phyloP scores from a whole-genome alignment of 1,140 invertebrate genomes.

The Tetranychus cinnabarinus region DNA sequence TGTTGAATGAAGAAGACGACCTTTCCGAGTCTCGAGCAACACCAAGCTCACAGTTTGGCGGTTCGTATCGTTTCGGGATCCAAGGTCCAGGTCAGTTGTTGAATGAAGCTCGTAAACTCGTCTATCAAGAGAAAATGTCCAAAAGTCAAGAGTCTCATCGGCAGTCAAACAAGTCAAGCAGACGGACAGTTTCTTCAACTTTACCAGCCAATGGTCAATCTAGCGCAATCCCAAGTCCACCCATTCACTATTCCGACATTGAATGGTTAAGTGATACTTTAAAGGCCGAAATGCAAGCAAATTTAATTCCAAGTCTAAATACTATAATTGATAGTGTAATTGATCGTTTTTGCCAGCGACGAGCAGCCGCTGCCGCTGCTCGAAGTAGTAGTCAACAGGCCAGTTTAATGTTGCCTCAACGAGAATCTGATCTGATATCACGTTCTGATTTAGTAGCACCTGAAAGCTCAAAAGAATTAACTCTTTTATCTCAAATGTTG shows the following conservation, averaged over 20 bases:
- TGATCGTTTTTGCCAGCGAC: conserved; percentile 51
- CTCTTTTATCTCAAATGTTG: conserved; percentile 35
- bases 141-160: not conserved
- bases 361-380: not conserved
- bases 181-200: not conserved
- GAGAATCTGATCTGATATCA: too few relatives aligned
- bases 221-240: conserved; percentile 10
- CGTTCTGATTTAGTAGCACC: conserved; percentile 1
- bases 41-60: not conserved
- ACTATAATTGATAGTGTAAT: conserved; percentile 52
- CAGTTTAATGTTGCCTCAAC: not conserved
- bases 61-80: not conserved
- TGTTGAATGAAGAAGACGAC: not conserved
- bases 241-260: conserved; percentile 31
- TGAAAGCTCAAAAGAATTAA: conserved; percentile 4
- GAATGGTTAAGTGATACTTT: conserved; percentile 64
- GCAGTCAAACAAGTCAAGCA: not conserved
- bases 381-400: not conserved
- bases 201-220: not conserved
- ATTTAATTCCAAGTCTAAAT: conserved; percentile 35
- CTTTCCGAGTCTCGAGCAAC: not conserved
- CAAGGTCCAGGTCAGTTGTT: conserved; percentile 7
- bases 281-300: conserved; percentile 65
- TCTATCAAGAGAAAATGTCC: conserved; percentile 28
- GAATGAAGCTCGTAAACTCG: conserved; percentile 10